Conservation (phyloP, 2,888 invertebrate genomes). For the Euplexia lucipara region DNA sequence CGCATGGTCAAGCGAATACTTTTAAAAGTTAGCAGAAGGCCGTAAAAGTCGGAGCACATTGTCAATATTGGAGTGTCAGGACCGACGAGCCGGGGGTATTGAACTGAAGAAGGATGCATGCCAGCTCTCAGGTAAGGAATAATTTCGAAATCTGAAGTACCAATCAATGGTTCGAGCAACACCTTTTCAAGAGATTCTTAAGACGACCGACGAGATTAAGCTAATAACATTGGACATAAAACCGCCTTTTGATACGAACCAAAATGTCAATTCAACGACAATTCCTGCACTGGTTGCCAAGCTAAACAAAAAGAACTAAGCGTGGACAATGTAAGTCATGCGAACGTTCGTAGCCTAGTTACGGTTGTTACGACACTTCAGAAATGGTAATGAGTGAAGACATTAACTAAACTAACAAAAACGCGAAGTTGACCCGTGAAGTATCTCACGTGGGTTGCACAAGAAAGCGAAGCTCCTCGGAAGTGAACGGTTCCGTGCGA, state of each 20-base stretch:
- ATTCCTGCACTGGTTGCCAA: constrained; percentile 47
- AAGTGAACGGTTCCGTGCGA: constrained; percentile 82
- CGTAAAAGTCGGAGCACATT: constrained; percentile 75
- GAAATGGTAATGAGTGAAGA: constrained; percentile 75
- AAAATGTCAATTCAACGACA: constrained; percentile 43
- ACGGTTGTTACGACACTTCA: constrained; percentile 71
- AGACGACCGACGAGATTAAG: constrained; percentile 24
- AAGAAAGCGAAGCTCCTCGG: constrained; percentile 77
- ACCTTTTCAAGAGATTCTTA: constrained; percentile 51
- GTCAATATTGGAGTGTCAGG: constrained; percentile 78
- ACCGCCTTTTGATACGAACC: constrained; percentile 21
- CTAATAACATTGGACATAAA: constrained; percentile 43
- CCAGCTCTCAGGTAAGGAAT: constrained; percentile 72
- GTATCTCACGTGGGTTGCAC: constrained; percentile 77
- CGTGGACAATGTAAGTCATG: constrained; percentile 68
- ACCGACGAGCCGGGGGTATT: constrained; percentile 72
- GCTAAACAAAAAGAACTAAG: constrained; percentile 54
- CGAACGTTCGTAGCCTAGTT: constrained; percentile 73
- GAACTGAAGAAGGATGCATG: constrained; percentile 74
- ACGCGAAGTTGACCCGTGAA: constrained; percentile 73
- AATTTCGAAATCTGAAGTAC: constrained; percentile 64
- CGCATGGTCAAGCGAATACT: constrained; percentile 59
- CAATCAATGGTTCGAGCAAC: constrained; percentile 52
- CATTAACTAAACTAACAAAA: constrained; percentile 73
- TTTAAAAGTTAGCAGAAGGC: constrained; percentile 67